Evolutionary conservation across 2,888 invertebrate species (phyloP).

Genomic region (Ophioninae sp.): DNA sequence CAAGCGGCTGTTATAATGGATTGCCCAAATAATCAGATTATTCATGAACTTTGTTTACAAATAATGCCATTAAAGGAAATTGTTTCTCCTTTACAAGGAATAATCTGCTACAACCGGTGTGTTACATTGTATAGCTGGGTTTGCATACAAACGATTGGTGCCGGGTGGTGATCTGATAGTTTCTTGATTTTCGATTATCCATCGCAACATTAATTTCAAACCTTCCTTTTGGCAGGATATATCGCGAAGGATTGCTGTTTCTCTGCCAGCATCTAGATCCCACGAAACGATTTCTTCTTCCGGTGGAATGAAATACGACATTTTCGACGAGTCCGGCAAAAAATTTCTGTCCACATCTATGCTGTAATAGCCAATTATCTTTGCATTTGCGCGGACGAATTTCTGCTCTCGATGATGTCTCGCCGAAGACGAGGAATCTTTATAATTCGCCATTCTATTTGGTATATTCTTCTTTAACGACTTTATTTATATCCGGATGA

Average conservation of each 20-base stretch:
- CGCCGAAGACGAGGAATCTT: neutral
- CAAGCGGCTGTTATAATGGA: neutral
- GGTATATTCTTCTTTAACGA: neutral
- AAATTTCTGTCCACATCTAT: slow-evolving; percentile 39
- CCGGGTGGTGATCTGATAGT: slow-evolving; percentile 5
- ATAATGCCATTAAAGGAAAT: too few relatives aligned
- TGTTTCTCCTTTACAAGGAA: too few relatives aligned
- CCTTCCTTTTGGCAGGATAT: neutral
- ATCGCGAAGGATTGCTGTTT: neutral
- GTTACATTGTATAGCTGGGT: neutral
- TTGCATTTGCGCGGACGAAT: neutral
- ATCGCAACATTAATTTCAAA: slow-evolving; percentile 26
- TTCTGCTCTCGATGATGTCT: neutral
- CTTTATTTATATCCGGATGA: neutral
- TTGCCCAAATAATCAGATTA: neutral
- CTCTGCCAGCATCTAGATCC: slow-evolving; percentile 35
- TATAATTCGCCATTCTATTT: neutral
- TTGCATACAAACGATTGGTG: neutral
- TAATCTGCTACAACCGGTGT: too few relatives aligned
- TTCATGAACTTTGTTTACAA: too few relatives aligned
- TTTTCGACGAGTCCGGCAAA: slow-evolving; percentile 32
- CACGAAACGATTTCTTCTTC: neutral
- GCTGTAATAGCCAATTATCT: slow-evolving; percentile 45
- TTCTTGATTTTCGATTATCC: slow-evolving; percentile 35
- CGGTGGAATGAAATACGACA: slow-evolving; percentile 48